Percentiles rank a stretch among this genome's conserved stretches.
phyloP scores from a whole-genome alignment of 1,140 invertebrate genomes.

The Leptinotarsa defecta region DNA sequence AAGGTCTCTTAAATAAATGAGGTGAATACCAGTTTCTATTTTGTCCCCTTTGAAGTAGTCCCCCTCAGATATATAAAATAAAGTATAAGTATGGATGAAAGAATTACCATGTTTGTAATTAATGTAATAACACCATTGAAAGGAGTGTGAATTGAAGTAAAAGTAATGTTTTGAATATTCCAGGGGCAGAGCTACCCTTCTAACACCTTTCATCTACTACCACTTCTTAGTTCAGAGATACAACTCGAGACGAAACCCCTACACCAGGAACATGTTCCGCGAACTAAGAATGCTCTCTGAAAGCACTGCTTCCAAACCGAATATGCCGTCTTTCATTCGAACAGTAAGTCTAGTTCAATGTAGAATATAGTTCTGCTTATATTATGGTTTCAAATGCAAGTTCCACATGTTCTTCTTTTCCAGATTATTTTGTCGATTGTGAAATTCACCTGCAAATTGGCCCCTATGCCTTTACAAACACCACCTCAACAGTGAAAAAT shows the following conservation, averaged over 20 bases:
- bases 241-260: slow-evolving; percentile 90
- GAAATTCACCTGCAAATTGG: slow-evolving; percentile 65
- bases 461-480: slow-evolving; percentile 60
- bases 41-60: too few species aligned
- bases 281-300: slow-evolving; percentile 73
- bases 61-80: too few species aligned
- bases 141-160: not conserved
- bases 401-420: not conserved
- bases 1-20: too few species aligned
- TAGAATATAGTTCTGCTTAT: too few species aligned
- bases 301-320: slow-evolving; percentile 64
- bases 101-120: too few species aligned
- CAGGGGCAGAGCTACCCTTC: slow-evolving; percentile 82
- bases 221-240: slow-evolving; percentile 90
- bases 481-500: slow-evolving; percentile 24
- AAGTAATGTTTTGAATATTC: slow-evolving; percentile 52
- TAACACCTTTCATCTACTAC: slow-evolving; percentile 94
- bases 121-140: too few species aligned
- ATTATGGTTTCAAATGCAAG: too few species aligned
- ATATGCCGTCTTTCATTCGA: slow-evolving; percentile 64
- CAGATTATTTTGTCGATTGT: slow-evolving; percentile 59
- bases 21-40: too few species aligned
- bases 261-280: slow-evolving; percentile 86
- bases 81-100: too few species aligned
- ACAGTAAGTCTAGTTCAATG: slow-evolving; percentile 47